Conservation (phyloP, 2,797 vertebrate genomes). For the Octomys mimax region DNA sequence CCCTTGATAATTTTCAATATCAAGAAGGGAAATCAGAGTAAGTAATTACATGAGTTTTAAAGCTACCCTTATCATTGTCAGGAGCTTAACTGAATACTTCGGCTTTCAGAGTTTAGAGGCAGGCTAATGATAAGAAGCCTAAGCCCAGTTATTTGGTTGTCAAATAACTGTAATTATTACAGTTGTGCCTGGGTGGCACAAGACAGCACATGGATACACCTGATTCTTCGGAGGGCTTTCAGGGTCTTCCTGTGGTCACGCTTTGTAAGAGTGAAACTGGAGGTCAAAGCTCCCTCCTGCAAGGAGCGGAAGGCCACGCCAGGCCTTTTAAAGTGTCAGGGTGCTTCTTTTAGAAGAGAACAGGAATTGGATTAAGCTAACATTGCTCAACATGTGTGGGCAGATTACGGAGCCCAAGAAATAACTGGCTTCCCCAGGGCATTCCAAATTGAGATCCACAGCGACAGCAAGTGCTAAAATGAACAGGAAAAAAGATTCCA, state of each 20-base stretch:
- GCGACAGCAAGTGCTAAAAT: neutral
- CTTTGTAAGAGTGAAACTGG: neutral
- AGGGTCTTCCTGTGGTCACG: neutral
- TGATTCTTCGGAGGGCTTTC: neutral
- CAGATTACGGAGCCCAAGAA: neutral
- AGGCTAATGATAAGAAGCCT: neutral
- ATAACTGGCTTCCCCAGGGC: neutral
- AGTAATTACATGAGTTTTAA: neutral
- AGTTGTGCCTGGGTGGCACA: neutral
- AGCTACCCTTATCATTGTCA: neutral
- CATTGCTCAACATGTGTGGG: neutral
- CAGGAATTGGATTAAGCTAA: slow-evolving; percentile 12
- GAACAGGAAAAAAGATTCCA: neutral
- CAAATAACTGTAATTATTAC: too few relatives aligned
- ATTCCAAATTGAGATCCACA: neutral
- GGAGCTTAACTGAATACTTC: neutral
- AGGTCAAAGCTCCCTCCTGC: slow-evolving; percentile 31
- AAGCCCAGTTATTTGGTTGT: neutral
- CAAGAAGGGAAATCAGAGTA: neutral
- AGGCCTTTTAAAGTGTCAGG: slow-evolving; percentile 5
- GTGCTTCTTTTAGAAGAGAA: neutral
- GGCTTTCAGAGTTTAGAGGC: neutral
- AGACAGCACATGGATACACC: neutral
- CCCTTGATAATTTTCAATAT: neutral
- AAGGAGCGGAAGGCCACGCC: neutral